Evolutionary conservation across 1,140 invertebrate species (phyloP).

Genomic region (Latrodectus geometricus): DNA sequence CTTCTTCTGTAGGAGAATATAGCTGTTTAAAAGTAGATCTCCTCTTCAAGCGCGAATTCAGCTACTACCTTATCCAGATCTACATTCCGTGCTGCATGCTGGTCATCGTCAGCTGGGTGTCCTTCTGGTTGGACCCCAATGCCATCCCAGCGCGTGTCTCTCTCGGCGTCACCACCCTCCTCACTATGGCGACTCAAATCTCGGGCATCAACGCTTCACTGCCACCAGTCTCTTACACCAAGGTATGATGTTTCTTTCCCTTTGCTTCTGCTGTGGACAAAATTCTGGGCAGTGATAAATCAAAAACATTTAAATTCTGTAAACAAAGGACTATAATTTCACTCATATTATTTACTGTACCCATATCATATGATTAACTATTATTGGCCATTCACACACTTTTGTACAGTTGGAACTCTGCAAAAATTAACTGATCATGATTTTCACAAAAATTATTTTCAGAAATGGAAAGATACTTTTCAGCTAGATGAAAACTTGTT

Average conservation of each 20-base stretch:
- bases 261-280: not conserved
- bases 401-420: too few species aligned
- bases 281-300: too few species aligned
- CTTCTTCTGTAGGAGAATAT: conserved; percentile 82
- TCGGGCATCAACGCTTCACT: conserved; percentile 96
- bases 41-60: conserved; percentile 96
- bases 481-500: too few species aligned
- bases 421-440: too few species aligned
- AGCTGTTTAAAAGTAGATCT: conserved; percentile 96
- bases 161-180: conserved; percentile 92
- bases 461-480: too few species aligned
- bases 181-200: conserved; percentile 97
- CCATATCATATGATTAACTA: too few species aligned
- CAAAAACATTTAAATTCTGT: too few species aligned
- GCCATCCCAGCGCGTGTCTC: conserved; percentile 94
- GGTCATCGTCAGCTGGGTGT: conserved; percentile 97
- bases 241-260: conserved; percentile 67
- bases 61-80: conserved; percentile 97
- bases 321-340: too few species aligned
- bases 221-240: conserved; percentile 96
- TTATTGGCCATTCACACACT: too few species aligned
- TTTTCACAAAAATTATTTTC: too few species aligned
- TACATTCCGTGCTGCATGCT: conserved; percentile 97
- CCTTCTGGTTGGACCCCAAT: conserved; percentile 97
- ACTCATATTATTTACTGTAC: too few species aligned